Evolutionary conservation across 35 echinoderm and acorn worm genomes (phyloP).

Genomic region (Patiria miniata): DNA sequence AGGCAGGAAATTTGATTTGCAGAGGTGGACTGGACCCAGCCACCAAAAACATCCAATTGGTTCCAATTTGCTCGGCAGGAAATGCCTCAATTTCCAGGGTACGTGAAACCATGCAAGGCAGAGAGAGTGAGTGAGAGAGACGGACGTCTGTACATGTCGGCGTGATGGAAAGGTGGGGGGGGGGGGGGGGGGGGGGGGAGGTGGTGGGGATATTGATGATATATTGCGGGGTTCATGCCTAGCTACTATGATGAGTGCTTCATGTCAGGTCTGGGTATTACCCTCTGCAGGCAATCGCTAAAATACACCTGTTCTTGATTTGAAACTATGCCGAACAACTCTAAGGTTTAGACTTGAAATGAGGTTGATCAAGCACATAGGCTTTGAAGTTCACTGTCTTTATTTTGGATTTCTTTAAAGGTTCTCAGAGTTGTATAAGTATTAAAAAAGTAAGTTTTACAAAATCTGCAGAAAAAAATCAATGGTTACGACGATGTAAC

Average conservation of each 20-base stretch:
- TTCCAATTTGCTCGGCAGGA: not conserved
- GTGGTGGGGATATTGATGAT: not conserved
- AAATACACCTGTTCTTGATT: too few species aligned
- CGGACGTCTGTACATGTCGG: not conserved
- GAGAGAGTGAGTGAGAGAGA: too few species aligned
- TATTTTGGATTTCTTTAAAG: too few species aligned
- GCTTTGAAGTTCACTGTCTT: too few species aligned
- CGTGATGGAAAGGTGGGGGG: not conserved
- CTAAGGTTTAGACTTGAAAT: too few species aligned
- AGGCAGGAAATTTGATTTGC: slow-evolving; percentile 28
- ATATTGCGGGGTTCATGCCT: slow-evolving; percentile 12
- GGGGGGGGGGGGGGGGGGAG: not conserved
- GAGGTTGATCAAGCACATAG: too few species aligned
- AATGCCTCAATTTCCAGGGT: slow-evolving; percentile 30
- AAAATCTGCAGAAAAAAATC: too few species aligned
- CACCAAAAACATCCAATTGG: slow-evolving; percentile 23
- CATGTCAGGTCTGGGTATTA: not conserved
- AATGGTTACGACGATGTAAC: too few species aligned
- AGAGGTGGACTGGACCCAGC: slow-evolving; percentile 15
- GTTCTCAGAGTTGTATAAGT: too few species aligned
- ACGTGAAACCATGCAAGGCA: slow-evolving; percentile 13
- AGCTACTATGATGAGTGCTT: not conserved
- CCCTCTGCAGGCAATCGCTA: not conserved
- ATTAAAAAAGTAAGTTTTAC: too few species aligned
- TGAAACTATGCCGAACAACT: too few species aligned